These are phyloP conservation scores for Ridgeia piscesae DNA, from an alignment of 1,140 invertebrate genomes.

Conservation along the genomic window DNA sequence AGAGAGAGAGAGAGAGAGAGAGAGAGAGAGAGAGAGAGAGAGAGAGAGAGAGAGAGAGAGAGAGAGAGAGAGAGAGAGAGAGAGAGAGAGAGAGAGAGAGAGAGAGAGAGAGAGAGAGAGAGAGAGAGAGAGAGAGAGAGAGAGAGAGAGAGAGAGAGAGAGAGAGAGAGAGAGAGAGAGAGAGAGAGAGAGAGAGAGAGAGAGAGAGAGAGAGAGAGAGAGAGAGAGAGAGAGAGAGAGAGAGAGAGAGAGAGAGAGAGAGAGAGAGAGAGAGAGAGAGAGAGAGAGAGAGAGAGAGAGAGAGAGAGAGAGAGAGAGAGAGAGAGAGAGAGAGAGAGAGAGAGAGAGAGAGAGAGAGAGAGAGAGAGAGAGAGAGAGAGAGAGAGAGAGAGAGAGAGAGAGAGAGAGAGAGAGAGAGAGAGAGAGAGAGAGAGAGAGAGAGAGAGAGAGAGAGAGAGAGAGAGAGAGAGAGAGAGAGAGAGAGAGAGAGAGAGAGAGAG, in stretches of 20 bases:
- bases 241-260: constrained; percentile 18
- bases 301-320: constrained; percentile 18
- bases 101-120: constrained; percentile 20
- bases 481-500: constrained; percentile 18
- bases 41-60: constrained; percentile 18
- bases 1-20: constrained; percentile 18
- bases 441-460: constrained; percentile 17
- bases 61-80: constrained; percentile 17
- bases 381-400: constrained; percentile 15
- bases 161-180: constrained; percentile 13
- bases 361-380: constrained; percentile 15
- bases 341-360: constrained; percentile 16
- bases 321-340: constrained; percentile 18
- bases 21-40: constrained; percentile 17
- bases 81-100: constrained; percentile 18
- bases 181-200: constrained; percentile 18
- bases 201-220: constrained; percentile 14
- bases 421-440: constrained; percentile 17
- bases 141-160: constrained; percentile 17
- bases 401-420: constrained; percentile 5
- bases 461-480: constrained; percentile 16
- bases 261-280: constrained; percentile 18
- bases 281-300: constrained; percentile 14
- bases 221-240: constrained; percentile 18
- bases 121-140: constrained; percentile 19